Conservation (phyloP, 1,140 invertebrate genomes). For the Trichogramma pretiosum region DNA sequence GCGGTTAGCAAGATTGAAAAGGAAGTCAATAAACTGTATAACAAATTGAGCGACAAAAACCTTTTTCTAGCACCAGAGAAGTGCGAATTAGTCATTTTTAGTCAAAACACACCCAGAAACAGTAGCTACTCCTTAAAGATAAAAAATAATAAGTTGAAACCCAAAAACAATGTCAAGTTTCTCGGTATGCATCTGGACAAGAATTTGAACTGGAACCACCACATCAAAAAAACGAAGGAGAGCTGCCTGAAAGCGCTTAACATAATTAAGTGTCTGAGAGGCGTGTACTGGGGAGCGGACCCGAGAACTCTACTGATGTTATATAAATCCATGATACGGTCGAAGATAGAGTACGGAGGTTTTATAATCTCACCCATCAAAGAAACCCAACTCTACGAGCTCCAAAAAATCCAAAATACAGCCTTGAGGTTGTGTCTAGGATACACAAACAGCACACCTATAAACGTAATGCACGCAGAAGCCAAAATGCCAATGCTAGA, state of each 20-base stretch:
- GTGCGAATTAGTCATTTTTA: background rate
- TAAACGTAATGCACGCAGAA: slow-evolving; percentile 8
- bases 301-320: background rate
- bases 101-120: background rate
- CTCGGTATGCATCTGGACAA: background rate
- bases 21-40: background rate
- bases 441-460: slow-evolving; percentile 9
- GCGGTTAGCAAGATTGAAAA: background rate
- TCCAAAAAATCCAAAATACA: slow-evolving; percentile 18
- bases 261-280: background rate
- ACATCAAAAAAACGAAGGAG: background rate
- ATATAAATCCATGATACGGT: background rate
- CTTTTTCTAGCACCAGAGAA: background rate
- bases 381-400: slow-evolving; percentile 6
- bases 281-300: background rate
- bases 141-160: background rate
- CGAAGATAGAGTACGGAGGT: background rate
- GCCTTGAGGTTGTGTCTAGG: slow-evolving; percentile 8
- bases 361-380: background rate
- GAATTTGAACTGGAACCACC: background rate
- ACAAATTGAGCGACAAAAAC: background rate
- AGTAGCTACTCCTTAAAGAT: background rate
- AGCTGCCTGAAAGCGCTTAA: background rate
- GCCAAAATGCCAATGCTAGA: slow-evolving; percentile 1
- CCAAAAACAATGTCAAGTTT: background rate